Base-by-base conservation (phyloP, 92 coral and sea anemone genomes). In the Heteractis magnifica region DNA sequence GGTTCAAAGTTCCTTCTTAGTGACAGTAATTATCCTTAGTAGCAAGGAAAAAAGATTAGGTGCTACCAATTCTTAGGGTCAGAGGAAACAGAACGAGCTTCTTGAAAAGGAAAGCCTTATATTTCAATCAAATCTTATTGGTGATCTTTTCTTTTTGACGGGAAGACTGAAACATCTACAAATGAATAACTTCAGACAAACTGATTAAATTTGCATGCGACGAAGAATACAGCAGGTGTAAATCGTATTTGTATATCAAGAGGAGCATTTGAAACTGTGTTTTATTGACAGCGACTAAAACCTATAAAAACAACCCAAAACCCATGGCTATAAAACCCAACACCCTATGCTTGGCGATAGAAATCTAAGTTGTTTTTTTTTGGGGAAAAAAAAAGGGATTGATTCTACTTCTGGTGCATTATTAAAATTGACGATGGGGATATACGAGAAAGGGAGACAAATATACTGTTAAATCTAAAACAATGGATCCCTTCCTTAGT, bases 171-270 rank as follows among this genome's bases (percentile, higher is more conserved):
- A 59, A 14, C 13, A 14, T 53, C 8, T 11, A 53, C 56, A 53
- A 53, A 53, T 53, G 56, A 53, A 53, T 53, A 53, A 53, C 12
- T 53, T 11, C 56, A 53, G 12, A 53, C 8, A 6, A 68, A 8
- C 71, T 64, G 21, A 68, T 68, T 26, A 68, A 68, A 68, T 68
- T 68, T 68, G 49, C 73, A 68, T 68, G 73, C 14, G 73, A 68
- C 4, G 26, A 23, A 62, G 10, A 62, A n/a, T 62, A 62, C 70
- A 48, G 73, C 73, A 68, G 73, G 73, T 68, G 73, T 64, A 68
- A 68, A 8, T 68, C 0, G 49, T 68, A 68, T 68, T 68, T 23
- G 73, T 50, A 68, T 68, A 10, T n/a, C 73, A 14, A 68, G 44
- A 14, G 5, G 18, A 20, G 10, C 44, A 34, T 34, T 34, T 65